A percentile compares a stretch with the other conserved stretches of the same genome.
These are phyloP conservation scores for Bombus sylvicola DNA, from an alignment of 1,140 invertebrate genomes.

Conservation along the genomic window DNA sequence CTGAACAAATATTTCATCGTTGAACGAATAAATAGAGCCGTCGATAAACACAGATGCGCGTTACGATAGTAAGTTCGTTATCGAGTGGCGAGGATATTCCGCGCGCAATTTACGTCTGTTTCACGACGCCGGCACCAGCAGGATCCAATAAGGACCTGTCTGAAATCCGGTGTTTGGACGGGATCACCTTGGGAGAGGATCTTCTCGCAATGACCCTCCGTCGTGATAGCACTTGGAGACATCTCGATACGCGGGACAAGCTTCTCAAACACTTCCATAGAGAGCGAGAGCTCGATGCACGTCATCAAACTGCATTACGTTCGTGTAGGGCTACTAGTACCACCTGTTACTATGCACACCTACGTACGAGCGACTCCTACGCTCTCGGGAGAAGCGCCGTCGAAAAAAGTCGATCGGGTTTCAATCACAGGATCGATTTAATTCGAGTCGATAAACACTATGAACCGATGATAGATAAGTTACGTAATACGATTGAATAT, in stretches of 20 bases:
- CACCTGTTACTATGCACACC: constrained; percentile 57
- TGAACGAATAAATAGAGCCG: not conserved
- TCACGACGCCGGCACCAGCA: not conserved
- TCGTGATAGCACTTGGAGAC: constrained; percentile 26
- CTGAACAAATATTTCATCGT: not conserved
- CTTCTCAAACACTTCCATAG: constrained; percentile 46
- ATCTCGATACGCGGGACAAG: constrained; percentile 52
- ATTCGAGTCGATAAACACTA: not conserved
- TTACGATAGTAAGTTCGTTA: not conserved
- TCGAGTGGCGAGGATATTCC: not conserved
- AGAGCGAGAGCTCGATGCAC: not conserved
- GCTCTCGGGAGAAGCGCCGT: not conserved
- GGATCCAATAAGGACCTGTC: not conserved
- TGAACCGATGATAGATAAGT: not conserved
- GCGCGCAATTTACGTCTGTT: not conserved
- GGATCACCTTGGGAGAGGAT: constrained; percentile 39
- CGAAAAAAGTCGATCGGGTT: not conserved
- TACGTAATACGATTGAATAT: not conserved
- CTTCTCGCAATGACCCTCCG: constrained; percentile 31
- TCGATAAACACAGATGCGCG: not conserved
- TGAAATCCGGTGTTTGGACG: constrained; percentile 25
- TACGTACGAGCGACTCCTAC: constrained; percentile 10
- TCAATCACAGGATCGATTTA: no score
- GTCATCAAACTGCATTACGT: constrained; percentile 45
- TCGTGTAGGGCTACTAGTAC: constrained; percentile 29